Evolutionary conservation across 1,140 invertebrate species (phyloP).

Genomic region (Drosophila santomea): DNA sequence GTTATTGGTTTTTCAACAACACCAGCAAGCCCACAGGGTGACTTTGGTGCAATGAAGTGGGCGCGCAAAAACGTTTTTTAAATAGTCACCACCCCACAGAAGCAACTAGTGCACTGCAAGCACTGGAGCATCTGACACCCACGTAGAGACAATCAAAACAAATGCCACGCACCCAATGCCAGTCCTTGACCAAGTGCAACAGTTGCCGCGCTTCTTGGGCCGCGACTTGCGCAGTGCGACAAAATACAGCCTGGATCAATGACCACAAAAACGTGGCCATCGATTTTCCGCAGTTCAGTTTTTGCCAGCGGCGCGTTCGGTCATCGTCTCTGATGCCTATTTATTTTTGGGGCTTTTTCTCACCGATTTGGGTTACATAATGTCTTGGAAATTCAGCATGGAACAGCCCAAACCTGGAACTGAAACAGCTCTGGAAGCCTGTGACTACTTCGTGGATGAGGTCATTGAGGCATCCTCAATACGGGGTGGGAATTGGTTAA

Average conservation of each 20-base stretch:
- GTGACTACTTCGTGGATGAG: constrained; percentile 89
- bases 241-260: constrained; percentile 56
- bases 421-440: constrained; percentile 88
- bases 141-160: constrained; percentile 5
- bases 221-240: constrained; percentile 71
- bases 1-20: constrained; percentile 53
- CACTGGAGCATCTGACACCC: constrained; percentile 28
- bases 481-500: constrained; percentile 45
- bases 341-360: constrained; percentile 8
- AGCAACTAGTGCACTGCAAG: constrained; percentile 33
- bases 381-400: constrained; percentile 80
- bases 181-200: constrained; percentile 60
- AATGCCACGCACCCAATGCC: constrained; percentile 4
- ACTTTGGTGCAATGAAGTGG: not conserved
- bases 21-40: constrained; percentile 23
- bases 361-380: constrained; percentile 49
- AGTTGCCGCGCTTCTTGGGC: constrained; percentile 50
- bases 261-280: constrained; percentile 55
- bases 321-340: constrained; percentile 6
- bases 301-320: constrained; percentile 28
- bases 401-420: constrained; percentile 83
- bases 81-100: constrained; percentile 6
- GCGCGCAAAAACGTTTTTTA: constrained; percentile 25
- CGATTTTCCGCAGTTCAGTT: constrained; percentile 74
- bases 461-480: constrained; percentile 79